phyloP scores from a whole-genome alignment of 2,888 invertebrate species.

The Philonicus albiceps region DNA sequence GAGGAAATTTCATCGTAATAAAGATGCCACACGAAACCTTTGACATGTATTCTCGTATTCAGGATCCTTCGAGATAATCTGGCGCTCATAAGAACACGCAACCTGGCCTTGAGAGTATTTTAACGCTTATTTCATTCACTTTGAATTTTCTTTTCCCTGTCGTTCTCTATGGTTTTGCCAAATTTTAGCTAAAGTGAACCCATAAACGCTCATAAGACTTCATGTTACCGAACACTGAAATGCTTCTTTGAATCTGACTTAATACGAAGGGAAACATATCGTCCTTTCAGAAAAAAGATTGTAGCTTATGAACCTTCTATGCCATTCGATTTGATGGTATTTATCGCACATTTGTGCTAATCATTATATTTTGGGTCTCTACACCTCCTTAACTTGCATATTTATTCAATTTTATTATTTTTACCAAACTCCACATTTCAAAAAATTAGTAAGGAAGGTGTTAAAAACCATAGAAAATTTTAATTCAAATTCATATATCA shows the following conservation, averaged over 20 bases:
- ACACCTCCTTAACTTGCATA: background rate
- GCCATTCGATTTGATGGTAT: background rate
- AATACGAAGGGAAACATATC: background rate
- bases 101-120: background rate
- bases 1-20: background rate
- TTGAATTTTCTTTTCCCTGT: background rate
- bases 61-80: background rate
- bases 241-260: background rate
- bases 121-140: background rate
- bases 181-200: background rate
- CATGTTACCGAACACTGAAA: background rate
- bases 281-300: background rate
- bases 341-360: background rate
- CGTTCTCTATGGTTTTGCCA: background rate
- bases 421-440: background rate
- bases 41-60: background rate
- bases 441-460: too few species aligned
- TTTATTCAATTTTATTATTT: background rate
- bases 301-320: background rate
- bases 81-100: background rate
- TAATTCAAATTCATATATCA: too few species aligned
- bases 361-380: background rate
- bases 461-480: too few species aligned
- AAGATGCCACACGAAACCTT: background rate
- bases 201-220: background rate